A percentile compares a stretch with the other conserved stretches of the same genome.
phyloP scores from a whole-genome alignment of 2,113 vertebrate species.

The human region GRCh38 chr1:3975501-3976000 shows the following conservation, averaged over 20 bases:
- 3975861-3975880: not conserved
- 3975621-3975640: rapidly evolving
- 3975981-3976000: too few species aligned
- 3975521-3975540: too few species aligned
- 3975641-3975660: rapidly evolving
- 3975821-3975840: not conserved
- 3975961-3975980: too few species aligned
- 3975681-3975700: not conserved
- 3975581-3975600: not conserved
- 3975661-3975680: too few species aligned
- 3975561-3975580: too few species aligned
- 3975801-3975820: not conserved
- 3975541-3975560: not conserved
- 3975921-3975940: not conserved
- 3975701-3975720: too few species aligned
- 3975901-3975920: not conserved
- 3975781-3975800: rapidly evolving
- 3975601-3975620: not conserved
- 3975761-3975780: not conserved
- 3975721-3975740: not conserved
- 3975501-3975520: rapidly evolving
- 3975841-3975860: not conserved
- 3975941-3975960: not conserved
- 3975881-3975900: not conserved
- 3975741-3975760: not conserved